Base-by-base conservation (phyloP, 1,140 invertebrate genomes). In the Leptopilina clavipes region DNA sequence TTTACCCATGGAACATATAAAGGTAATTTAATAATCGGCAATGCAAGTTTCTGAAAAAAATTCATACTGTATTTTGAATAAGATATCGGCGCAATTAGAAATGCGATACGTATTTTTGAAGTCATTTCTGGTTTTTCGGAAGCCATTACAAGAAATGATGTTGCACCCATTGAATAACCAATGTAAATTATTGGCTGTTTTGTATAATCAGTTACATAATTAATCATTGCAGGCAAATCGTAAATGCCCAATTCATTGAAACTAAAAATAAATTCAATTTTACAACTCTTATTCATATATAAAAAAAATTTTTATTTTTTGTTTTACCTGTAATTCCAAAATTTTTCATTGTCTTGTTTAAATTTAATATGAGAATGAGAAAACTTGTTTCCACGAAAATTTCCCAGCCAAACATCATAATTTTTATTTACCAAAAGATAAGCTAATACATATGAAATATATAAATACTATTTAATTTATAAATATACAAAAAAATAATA, bases 21-120 rank as follows among this genome's bases (percentile, higher is more conserved):
- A 31, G 25, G 25, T 5, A 31, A 31, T 31, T 31, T 31, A 31
- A 31, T 31, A 31, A 31, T 31, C 25, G 25, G 25, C 25, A 31
- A 31, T 31, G 25, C 25, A 1, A 31, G 25, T 5, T 31, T 31
- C 25, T 31, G 25, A 31, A 31, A 31, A 31, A 31, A 31, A 31
- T 31, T 31, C 25, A 91, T 93, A 2, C 96, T 91, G 76, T 96
- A 89, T 1, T 91, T 90, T 85, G 96, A 92, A 80, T 91, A 95
- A 0, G 93, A 94, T 0, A 96, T 93, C 0, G 96, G 96, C 0
- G 94, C 96, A 48, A 98, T 87, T 75, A 91, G 92, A 70, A 93
- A 91, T 90, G 95, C 92, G 76, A 90, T 86, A 86, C 90, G 85
- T 18, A 93, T 81, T 90, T 83, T 79, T 10, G 72, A 56, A 12